Evolutionary conservation across 2,888 invertebrate species (phyloP), one percentile per base, ranked within the genome.

Genomic region (Harpalus rubripes): DNA sequence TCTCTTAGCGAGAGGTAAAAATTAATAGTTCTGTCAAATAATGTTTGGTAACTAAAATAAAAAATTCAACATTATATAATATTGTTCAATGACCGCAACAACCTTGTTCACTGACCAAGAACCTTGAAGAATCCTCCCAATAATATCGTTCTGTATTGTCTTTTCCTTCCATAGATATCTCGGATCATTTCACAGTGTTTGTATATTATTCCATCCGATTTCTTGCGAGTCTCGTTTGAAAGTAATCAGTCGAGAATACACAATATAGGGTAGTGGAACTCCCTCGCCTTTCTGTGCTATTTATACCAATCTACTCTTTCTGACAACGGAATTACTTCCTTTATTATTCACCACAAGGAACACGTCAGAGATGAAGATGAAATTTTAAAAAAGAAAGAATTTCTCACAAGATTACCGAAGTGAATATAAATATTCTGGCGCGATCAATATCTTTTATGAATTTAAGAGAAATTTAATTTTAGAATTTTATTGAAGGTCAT

Each of bases 291-390:
- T 52, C 44, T 4, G 12, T 52, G 44, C 44, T 52, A 52, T 52
- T 52, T 52, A 52, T 52, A 52, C 44, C 44, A 52, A 52, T 52
- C 44, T 52, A 52, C 44, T 52, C 44, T 12, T 32, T 3, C 44
- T 52, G 44, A 10, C 68, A 39, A 39, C 26, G 44, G 41, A 26
- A 74, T 74, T 74, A 74, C 72, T 74, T 74, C 32, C 72, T 74
- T 44, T 44, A 74, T 74, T 74, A 74, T 68, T 68, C 32, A 68
- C 22, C 18, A 18, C 26, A 52, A 52, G 10, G 10, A 52, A 52
- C 44, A 12, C 7, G 44, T 4, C 32, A 6, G 32, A 52, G 44
- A 52, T 52, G 44, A 52, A 52, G 44, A 52, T 52, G 44, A 52
- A 52, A 52, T 52, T 52, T 52, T 12, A 52, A 52, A 52, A 52